A percentile compares a stretch with the other conserved stretches of the same genome.
These are phyloP conservation scores for Artemia sp. DNA, from an alignment of 2,888 invertebrate species.

Conservation along the genomic window DNA sequence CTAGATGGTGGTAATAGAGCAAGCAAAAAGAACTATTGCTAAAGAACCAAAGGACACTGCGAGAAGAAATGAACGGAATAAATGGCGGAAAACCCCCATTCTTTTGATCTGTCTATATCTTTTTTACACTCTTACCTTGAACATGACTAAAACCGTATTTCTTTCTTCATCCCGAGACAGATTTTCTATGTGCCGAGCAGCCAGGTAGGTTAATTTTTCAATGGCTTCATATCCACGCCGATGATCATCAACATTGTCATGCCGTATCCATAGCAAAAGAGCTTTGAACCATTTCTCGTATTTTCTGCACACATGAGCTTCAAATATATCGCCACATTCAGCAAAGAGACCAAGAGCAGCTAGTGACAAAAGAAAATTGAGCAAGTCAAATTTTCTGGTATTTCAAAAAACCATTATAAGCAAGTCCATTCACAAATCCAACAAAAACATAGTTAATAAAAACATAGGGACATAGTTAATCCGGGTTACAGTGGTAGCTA, in stretches of 20 bases:
- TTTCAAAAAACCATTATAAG: no score
- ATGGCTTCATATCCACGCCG: neutral
- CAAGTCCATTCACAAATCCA: no score
- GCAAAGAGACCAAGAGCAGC: slow-evolving; percentile 5
- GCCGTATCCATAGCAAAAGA: slow-evolving; percentile 1
- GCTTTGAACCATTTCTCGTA: slow-evolving; percentile 5
- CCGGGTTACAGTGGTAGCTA: no score
- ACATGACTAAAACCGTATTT: neutral
- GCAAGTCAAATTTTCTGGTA: no score
- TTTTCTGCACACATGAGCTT: neutral
- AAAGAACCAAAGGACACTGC: no score
- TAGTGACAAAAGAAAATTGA: no score
- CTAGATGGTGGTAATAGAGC: no score
- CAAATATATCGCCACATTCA: neutral
- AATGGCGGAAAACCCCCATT: no score
- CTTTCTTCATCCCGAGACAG: neutral
- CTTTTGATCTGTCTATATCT: neutral
- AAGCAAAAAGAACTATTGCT: no score
- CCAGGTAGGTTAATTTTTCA: neutral
- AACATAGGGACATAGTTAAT: no score
- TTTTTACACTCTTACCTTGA: neutral
- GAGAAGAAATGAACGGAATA: no score
- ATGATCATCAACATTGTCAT: neutral
- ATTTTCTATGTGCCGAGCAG: neutral
- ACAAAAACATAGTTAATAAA: no score